Percentiles rank a stretch among this genome's conserved stretches.
These are phyloP conservation scores for Hirtodrosophila cameraria DNA, from an alignment of 2,888 invertebrate species.

Conservation along the genomic window DNA sequence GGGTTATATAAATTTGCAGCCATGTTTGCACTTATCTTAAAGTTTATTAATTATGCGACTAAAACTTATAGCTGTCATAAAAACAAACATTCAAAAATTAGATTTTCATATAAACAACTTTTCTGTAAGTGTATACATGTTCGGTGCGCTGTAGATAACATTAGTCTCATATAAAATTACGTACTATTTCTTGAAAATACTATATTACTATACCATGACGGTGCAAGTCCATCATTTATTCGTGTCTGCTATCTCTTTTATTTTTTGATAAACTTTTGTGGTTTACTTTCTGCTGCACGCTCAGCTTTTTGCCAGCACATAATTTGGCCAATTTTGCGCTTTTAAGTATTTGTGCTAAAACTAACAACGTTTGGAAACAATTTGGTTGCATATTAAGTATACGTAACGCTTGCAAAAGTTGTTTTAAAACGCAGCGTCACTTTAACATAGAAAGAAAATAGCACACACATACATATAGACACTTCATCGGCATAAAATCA, in stretches of 20 bases:
- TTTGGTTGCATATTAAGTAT: constrained; percentile 28
- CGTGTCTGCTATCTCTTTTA: constrained; percentile 1
- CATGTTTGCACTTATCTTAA: neutral
- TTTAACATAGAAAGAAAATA: constrained; percentile 22
- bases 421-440: constrained; percentile 31
- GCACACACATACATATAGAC: constrained; percentile 5
- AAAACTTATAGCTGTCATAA: too few relatives aligned
- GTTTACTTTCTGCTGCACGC: constrained; percentile 27
- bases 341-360: constrained; percentile 45
- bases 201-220: neutral
- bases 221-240: constrained; percentile 18
- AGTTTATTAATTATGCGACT: too few relatives aligned
- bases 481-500: constrained; percentile 59
- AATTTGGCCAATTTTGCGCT: constrained; percentile 61
- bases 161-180: too few relatives aligned
- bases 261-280: constrained; percentile 7
- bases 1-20: neutral
- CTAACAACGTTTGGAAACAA: constrained; percentile 28
- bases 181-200: too few relatives aligned
- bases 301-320: constrained; percentile 44
- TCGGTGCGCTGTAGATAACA: too few relatives aligned
- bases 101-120: too few relatives aligned
- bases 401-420: constrained; percentile 9
- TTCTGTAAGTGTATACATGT: too few relatives aligned
- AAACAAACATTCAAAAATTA: too few relatives aligned